phyloP scores from a whole-genome alignment of 2,113 vertebrate species.

The Nothocercus nigrocapillus region DNA sequence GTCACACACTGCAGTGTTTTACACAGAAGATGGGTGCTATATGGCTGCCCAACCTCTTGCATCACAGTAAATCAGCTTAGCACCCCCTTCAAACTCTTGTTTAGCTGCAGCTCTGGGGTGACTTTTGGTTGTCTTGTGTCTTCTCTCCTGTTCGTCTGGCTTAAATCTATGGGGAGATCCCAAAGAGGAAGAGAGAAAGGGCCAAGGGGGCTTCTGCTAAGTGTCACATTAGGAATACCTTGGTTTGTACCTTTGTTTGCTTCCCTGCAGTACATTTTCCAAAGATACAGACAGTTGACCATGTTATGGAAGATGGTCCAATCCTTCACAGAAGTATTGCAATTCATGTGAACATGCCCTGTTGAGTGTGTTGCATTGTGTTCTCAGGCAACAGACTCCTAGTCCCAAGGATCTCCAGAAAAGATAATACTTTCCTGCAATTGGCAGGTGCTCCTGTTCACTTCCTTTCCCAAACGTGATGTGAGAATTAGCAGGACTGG shows the following conservation, averaged over 20 bases:
- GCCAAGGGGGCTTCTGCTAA: background rate
- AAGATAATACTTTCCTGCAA: background rate
- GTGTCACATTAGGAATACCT: background rate
- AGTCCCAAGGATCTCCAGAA: background rate
- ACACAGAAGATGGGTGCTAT: fast-evolving
- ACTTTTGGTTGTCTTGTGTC: background rate
- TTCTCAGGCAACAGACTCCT: background rate
- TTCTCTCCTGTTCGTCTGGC: background rate
- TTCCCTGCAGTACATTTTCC: background rate
- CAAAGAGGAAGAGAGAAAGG: background rate
- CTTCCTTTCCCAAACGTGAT: background rate
- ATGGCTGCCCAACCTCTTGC: background rate
- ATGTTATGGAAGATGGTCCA: background rate
- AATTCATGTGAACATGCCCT: fast-evolving
- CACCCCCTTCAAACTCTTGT: background rate
- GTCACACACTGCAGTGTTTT: background rate
- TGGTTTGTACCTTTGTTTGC: background rate
- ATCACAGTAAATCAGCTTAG: background rate
- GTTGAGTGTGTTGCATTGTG: background rate
- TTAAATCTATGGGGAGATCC: background rate
- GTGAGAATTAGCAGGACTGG: background rate
- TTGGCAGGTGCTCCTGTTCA: background rate
- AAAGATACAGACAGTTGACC: fast-evolving
- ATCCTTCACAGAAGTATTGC: background rate
- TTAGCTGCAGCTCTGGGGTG: background rate